Percentiles rank a stretch among this genome's conserved stretches.
Conservation (phyloP, 2,888 invertebrate species). For the Dryococelus australis region DNA sequence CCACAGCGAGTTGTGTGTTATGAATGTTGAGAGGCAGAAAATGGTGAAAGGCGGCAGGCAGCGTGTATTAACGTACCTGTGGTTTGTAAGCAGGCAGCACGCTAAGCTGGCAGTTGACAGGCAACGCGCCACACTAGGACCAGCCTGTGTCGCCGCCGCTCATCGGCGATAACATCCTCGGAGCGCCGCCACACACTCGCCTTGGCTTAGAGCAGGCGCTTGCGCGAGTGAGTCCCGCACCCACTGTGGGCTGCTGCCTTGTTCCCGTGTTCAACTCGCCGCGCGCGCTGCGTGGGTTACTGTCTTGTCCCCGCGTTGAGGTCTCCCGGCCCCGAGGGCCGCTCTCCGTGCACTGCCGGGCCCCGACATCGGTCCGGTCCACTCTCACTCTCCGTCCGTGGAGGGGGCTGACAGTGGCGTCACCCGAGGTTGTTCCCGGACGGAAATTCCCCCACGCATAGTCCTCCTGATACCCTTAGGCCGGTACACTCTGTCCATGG, state of each 20-base stretch:
- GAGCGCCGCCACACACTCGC: not conserved
- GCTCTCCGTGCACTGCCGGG: conserved; percentile 1
- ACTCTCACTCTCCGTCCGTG: not conserved
- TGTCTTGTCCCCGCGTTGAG: not conserved
- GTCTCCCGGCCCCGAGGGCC: conserved; percentile 2
- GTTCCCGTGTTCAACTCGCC: not conserved
- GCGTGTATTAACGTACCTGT: not conserved
- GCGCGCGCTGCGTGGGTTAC: not conserved
- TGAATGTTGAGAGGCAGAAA: no score
- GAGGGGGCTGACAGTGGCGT: not conserved
- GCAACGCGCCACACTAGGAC: not conserved
- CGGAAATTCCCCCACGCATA: not conserved
- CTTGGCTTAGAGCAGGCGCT: not conserved
- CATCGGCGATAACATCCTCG: not conserved
- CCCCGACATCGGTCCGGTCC: not conserved
- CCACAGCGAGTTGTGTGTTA: no score
- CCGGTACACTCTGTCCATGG: no score
- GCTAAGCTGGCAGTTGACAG: not conserved
- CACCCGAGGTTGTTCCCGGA: not conserved
- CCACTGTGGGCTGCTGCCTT: not conserved
- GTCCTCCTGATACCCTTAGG: no score
- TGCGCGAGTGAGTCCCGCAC: not conserved
- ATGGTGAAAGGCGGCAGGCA: no score
- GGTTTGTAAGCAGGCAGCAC: not conserved
- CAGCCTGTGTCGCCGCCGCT: not conserved